phyloP scores from a whole-genome alignment of 2,888 invertebrate genomes.

The Tubulanus polymorphus region DNA sequence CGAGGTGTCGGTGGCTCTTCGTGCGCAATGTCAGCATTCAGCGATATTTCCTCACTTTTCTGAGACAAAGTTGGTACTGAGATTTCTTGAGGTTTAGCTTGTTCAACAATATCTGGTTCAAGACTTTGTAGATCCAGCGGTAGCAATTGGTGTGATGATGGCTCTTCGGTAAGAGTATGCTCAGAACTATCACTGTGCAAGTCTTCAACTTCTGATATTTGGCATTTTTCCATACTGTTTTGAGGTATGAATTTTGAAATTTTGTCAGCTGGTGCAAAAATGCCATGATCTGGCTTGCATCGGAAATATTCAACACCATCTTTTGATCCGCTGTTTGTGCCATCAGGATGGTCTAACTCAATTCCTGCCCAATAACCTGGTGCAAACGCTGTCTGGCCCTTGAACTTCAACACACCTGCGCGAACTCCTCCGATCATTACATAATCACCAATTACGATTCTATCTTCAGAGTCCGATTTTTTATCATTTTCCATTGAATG shows the following conservation, averaged over 20 bases:
- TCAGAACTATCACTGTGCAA: constrained; percentile 17
- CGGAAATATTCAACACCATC: constrained; percentile 35
- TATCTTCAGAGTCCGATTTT: constrained; percentile 23
- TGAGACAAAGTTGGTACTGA: too few relatives aligned
- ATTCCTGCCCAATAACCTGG: constrained; percentile 43
- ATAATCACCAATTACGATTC: constrained; percentile 33
- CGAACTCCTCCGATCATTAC: constrained; percentile 32
- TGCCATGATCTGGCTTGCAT: constrained; percentile 31
- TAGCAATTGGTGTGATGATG: background rate
- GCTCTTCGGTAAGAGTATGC: constrained; percentile 8
- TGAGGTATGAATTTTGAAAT: too few relatives aligned
- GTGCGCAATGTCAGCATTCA: too few relatives aligned
- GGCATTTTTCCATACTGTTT: constrained; percentile 17
- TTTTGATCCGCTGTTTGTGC: constrained; percentile 32
- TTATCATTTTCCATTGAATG: constrained; percentile 16
- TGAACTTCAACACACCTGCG: constrained; percentile 32
- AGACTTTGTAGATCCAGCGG: too few relatives aligned
- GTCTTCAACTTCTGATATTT: constrained; percentile 21
- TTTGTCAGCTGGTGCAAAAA: constrained; percentile 36
- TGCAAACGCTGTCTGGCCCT: constrained; percentile 38
- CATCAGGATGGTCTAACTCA: constrained; percentile 34
- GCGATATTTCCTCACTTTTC: background rate
- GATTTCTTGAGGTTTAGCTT: too few relatives aligned
- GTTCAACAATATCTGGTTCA: too few relatives aligned
- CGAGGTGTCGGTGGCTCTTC: background rate